phyloP scores from a whole-genome alignment of 2,888 invertebrate genomes.

The Allacma fusca region DNA sequence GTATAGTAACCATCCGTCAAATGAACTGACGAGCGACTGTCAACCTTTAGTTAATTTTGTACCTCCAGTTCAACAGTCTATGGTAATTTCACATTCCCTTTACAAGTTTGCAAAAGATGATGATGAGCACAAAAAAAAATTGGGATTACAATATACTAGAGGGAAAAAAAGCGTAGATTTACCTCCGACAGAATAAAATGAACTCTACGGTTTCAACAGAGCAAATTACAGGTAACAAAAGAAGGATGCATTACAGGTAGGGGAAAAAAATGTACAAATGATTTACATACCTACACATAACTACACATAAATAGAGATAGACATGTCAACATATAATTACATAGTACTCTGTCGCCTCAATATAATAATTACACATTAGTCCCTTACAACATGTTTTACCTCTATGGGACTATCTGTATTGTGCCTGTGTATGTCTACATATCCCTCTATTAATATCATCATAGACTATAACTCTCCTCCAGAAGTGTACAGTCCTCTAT shows the following conservation, averaged over 20 bases:
- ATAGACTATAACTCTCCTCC: background rate
- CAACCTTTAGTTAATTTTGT: constrained; percentile 12
- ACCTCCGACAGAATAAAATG: background rate
- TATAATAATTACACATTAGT: too few relatives aligned
- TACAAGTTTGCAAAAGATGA: background rate
- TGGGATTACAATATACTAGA: too few relatives aligned
- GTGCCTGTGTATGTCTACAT: too few relatives aligned
- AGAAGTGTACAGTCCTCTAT: background rate
- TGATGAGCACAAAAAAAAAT: constrained; percentile 16
- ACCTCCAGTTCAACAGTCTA: background rate
- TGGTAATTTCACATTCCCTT: background rate
- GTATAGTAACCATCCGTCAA: background rate
- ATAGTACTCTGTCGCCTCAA: too few relatives aligned
- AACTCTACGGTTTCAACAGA: constrained; percentile 13
- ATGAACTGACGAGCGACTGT: constrained; percentile 12
- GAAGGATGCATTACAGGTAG: background rate
- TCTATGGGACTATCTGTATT: too few relatives aligned
- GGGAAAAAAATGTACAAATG: too few relatives aligned
- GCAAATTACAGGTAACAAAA: constrained; percentile 13
- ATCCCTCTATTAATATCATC: background rate
- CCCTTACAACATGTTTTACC: too few relatives aligned
- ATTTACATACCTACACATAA: too few relatives aligned
- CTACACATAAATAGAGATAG: too few relatives aligned
- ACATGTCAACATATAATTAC: too few relatives aligned
- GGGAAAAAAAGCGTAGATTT: background rate